These are phyloP conservation scores for Apis florea DNA, from an alignment of 1,140 invertebrate species.

Conservation along the genomic window DNA sequence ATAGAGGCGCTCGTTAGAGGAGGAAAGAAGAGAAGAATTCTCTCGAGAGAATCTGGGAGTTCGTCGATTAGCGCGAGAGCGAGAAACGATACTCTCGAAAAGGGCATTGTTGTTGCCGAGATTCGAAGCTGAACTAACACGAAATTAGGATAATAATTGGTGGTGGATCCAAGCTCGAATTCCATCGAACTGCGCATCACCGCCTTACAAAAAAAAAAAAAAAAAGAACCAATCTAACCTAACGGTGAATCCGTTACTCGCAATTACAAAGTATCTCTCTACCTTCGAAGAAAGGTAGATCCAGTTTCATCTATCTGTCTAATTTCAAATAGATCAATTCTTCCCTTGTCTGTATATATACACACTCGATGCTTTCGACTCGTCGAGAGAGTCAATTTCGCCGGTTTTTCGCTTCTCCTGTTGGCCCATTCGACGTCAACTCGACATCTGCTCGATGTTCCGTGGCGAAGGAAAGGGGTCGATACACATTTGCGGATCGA, in stretches of 20 bases:
- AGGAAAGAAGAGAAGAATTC: no score
- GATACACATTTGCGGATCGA: neutral
- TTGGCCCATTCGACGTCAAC: neutral
- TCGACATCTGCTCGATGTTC: conserved; percentile 9
- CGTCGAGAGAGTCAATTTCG: conserved; percentile 14
- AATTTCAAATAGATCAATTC: conserved; percentile 34
- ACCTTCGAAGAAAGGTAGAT: no score
- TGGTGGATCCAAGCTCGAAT: no score
- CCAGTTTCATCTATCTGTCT: conserved; percentile 26
- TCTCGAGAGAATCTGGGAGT: no score
- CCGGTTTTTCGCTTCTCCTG: neutral
- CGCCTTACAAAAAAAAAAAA: no score
- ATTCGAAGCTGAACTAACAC: no score
- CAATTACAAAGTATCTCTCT: neutral
- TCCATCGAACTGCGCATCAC: no score
- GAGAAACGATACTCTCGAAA: neutral
- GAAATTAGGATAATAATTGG: no score
- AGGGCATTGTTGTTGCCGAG: no score
- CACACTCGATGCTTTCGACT: neutral
- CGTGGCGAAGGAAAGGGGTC: neutral
- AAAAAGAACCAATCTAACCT: no score
- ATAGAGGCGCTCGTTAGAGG: neutral
- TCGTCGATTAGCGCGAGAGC: no score
- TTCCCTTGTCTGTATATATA: neutral
- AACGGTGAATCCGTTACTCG: no score